phyloP scores from a whole-genome alignment of 1,140 invertebrate species.

The Panagrolaimus sp. region DNA sequence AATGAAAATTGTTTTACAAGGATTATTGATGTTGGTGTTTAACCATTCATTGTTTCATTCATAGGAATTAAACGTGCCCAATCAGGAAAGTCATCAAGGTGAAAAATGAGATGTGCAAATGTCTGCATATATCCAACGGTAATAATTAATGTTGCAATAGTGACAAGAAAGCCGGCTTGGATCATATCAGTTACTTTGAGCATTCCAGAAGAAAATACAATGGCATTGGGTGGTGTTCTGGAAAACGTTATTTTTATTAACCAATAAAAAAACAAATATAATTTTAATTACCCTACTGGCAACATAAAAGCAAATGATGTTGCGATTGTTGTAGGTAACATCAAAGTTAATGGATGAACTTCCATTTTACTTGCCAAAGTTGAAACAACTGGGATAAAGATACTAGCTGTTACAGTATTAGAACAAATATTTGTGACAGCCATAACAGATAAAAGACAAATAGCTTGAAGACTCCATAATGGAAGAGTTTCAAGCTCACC shows the following conservation, averaged over 20 bases:
- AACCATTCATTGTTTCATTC: no score
- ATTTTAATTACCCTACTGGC: constrained; percentile 58
- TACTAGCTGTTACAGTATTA: constrained; percentile 35
- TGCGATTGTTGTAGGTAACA: constrained; percentile 60
- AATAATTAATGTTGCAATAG: constrained; percentile 26
- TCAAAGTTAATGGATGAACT: constrained; percentile 61
- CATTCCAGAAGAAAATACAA: constrained; percentile 68
- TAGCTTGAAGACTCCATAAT: constrained; percentile 20
- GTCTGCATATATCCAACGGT: constrained; percentile 34
- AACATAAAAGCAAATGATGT: constrained; percentile 66
- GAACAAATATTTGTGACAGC: constrained; percentile 35
- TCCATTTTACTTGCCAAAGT: constrained; percentile 44
- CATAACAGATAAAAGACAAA: constrained; percentile 29
- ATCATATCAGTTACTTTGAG: constrained; percentile 59
- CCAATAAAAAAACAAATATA: no score
- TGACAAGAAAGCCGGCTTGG: constrained; percentile 33
- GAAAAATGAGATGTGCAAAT: constrained; percentile 36
- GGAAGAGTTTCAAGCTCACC: constrained; percentile 20
- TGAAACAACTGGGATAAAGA: constrained; percentile 36
- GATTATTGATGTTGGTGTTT: no score
- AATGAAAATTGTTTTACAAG: no score
- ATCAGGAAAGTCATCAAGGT: constrained; percentile 30
- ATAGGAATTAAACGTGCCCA: constrained; percentile 21
- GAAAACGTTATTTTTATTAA: constrained; percentile 67
- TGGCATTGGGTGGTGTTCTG: constrained; percentile 81